phyloP scores from a whole-genome alignment of 2,888 invertebrate species.

The Acanthococcus lagerstroemiae region DNA sequence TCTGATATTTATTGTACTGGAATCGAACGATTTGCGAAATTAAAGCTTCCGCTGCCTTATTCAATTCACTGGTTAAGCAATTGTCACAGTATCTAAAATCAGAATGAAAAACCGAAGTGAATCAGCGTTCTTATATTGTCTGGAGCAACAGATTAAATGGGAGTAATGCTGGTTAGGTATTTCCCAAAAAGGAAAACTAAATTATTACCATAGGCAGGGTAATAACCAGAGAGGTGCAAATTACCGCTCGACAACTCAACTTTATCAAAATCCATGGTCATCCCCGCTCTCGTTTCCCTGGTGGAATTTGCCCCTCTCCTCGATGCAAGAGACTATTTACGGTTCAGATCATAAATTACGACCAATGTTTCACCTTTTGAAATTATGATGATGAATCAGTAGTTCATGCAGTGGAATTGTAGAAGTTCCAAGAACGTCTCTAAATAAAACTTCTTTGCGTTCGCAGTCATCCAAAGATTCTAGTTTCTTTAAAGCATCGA shows the following conservation, averaged over 20 bases:
- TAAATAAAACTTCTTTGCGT: neutral
- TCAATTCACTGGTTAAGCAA: conserved; percentile 13
- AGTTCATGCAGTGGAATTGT: conserved; percentile 8
- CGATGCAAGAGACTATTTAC: no score
- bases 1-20: conserved; percentile 18
- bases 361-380: conserved; percentile 17
- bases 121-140: neutral
- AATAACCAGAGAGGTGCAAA: neutral
- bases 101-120: neutral
- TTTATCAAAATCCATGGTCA: no score
- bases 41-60: neutral
- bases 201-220: neutral
- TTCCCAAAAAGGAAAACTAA: neutral
- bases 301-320: no score
- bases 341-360: no score
- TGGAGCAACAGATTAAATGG: neutral
- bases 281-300: no score
- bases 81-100: conserved; percentile 22
- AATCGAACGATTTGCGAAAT: conserved; percentile 13
- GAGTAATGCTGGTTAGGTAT: neutral
- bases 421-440: neutral
- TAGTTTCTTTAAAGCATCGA: no score
- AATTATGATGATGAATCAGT: conserved; percentile 21
- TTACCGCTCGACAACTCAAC: no score
- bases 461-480: no score